phyloP scores from a whole-genome alignment of 2,113 vertebrate genomes.

The Archocentrus centrarchus region DNA sequence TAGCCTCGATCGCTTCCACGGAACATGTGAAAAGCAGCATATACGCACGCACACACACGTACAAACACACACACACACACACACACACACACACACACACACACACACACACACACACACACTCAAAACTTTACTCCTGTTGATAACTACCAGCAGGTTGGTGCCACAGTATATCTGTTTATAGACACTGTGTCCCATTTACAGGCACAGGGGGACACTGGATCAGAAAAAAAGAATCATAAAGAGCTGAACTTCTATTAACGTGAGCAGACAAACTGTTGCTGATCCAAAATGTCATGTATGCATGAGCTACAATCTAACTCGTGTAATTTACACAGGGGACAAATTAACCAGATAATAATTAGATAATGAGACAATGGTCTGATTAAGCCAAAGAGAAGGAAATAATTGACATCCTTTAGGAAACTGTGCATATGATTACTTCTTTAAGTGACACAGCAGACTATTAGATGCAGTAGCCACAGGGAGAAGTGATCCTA shows the following conservation, averaged over 20 bases:
- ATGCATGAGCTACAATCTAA: conserved; percentile 18
- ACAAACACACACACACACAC: background rate
- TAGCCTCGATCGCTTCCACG: conserved; percentile 48
- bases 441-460: conserved; percentile 57
- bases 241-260: background rate
- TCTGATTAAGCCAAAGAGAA: conserved; percentile 41
- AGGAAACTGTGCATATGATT: conserved; percentile 38
- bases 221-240: conserved; percentile 37
- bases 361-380: conserved; percentile 15
- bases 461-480: conserved; percentile 48
- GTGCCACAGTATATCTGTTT: conserved; percentile 65
- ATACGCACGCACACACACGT: background rate
- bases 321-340: conserved; percentile 18
- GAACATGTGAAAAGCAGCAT: conserved; percentile 24
- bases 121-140: background rate
- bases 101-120: background rate
- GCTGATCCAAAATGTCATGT: conserved; percentile 21
- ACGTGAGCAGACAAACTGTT: background rate
- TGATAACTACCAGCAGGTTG: conserved; percentile 43
- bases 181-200: conserved; percentile 74
- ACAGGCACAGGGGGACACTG: conserved; percentile 59
- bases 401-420: conserved; percentile 58
- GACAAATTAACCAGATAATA: conserved; percentile 35
- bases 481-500: conserved; percentile 22
- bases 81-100: background rate